Percentiles rank a stretch among this genome's conserved stretches.
Conservation (phyloP, 2,113 vertebrate genomes). For the rabbit (Oryctolagus cuniculus) region DNA sequence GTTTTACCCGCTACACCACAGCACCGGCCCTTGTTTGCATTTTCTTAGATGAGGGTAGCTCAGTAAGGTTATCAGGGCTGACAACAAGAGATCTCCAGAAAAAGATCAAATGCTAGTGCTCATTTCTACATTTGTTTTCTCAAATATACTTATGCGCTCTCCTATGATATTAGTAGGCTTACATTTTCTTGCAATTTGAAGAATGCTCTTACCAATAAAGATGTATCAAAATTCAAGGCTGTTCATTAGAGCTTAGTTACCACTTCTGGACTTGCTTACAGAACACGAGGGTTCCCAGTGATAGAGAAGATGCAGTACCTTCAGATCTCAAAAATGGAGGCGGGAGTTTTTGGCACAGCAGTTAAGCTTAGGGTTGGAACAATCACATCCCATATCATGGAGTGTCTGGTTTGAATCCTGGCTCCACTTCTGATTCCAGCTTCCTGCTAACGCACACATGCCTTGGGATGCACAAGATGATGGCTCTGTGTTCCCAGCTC, state of each 20-base stretch:
- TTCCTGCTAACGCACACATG: too few relatives aligned
- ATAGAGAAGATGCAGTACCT: neutral
- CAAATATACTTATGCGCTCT: neutral
- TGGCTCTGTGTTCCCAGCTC: too few relatives aligned
- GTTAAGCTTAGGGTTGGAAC: too few relatives aligned
- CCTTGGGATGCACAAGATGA: too few relatives aligned
- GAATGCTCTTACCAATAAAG: constrained; percentile 25
- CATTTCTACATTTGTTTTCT: constrained; percentile 18
- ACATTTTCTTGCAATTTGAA: constrained; percentile 25
- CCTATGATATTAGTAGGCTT: neutral
- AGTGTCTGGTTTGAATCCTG: too few relatives aligned
- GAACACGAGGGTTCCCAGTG: neutral
- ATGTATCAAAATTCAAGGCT: neutral
- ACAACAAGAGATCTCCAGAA: neutral
- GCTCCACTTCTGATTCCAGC: too few relatives aligned
- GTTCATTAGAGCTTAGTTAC: neutral
- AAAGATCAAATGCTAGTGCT: neutral
- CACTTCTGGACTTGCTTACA: neutral
- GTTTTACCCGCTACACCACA: too few relatives aligned
- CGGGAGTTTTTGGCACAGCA: too few relatives aligned
- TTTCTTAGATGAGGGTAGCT: neutral
- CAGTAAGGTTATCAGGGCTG: neutral
- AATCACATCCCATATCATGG: too few relatives aligned
- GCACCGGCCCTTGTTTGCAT: neutral
- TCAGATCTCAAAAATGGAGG: neutral